phyloP scores from a whole-genome alignment of 2,113 vertebrate species.

The Halcyon malimbica region DNA sequence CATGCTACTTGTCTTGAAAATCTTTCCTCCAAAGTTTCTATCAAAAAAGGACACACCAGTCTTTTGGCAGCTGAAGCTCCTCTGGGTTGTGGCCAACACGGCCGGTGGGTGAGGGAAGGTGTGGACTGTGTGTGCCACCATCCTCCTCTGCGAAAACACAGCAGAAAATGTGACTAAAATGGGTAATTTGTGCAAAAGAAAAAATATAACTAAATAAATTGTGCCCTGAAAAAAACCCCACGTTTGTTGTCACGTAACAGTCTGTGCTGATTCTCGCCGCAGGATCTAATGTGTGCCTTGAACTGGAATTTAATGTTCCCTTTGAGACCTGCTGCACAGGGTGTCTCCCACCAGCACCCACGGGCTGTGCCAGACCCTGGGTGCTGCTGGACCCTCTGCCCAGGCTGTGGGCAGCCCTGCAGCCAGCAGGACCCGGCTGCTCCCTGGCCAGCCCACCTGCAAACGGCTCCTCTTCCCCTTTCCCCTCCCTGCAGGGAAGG shows the following conservation, averaged over 20 bases:
- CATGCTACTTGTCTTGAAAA: not conserved
- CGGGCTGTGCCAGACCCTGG: not conserved
- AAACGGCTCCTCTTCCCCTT: not conserved
- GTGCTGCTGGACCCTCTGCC: not conserved
- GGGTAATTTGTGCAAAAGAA: not conserved
- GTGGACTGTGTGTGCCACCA: not conserved
- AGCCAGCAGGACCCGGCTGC: not conserved
- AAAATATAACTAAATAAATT: not conserved
- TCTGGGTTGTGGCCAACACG: not conserved
- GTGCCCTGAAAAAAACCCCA: not conserved
- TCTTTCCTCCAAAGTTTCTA: not conserved
- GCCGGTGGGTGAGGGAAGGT: accelerated
- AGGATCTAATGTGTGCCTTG: not conserved
- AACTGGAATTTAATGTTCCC: not conserved
- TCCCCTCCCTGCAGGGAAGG: not conserved
- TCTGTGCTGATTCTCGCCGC: not conserved
- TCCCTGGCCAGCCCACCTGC: not conserved
- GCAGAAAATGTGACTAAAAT: not conserved
- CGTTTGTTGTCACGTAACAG: not conserved
- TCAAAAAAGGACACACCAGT: not conserved
- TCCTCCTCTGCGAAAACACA: not conserved
- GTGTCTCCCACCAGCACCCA: not conserved
- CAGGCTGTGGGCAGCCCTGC: not conserved
- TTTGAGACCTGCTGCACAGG: not conserved
- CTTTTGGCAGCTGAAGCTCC: not conserved